phyloP scores from a whole-genome alignment of 2,888 invertebrate species.

The Dicranocentrus wangi region DNA sequence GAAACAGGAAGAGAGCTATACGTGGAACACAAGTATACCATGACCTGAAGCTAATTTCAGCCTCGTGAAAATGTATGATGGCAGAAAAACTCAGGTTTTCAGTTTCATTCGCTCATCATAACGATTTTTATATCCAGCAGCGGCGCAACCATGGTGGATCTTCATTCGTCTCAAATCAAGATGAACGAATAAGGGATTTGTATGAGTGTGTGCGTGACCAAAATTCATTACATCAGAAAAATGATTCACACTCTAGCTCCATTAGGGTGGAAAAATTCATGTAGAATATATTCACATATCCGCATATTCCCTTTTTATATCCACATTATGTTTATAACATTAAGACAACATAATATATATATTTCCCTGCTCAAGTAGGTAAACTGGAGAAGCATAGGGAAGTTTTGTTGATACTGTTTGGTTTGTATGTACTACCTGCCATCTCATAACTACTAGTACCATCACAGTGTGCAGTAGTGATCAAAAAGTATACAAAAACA shows the following conservation, averaged over 20 bases:
- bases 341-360: slow-evolving; percentile 11
- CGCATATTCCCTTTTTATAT: slow-evolving; percentile 2
- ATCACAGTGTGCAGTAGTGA: slow-evolving; percentile 5
- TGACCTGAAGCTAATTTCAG: slow-evolving; percentile 51
- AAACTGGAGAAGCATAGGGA: slow-evolving; percentile 34
- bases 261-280: slow-evolving; percentile 67
- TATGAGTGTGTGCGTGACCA: slow-evolving; percentile 70
- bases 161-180: slow-evolving; percentile 70
- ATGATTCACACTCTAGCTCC: slow-evolving; percentile 70
- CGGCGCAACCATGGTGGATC: slow-evolving; percentile 64
- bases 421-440: slow-evolving; percentile 8
- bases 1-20: slow-evolving; percentile 23
- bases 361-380: slow-evolving; percentile 39
- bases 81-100: slow-evolving; percentile 54
- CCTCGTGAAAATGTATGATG: slow-evolving; percentile 14
- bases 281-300: slow-evolving; percentile 40
- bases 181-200: slow-evolving; percentile 67
- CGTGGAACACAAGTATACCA: slow-evolving; percentile 7
- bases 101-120: slow-evolving; percentile 61
- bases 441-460: slow-evolving; percentile 15
- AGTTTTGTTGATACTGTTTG: slow-evolving; percentile 18
- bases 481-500: neutral
- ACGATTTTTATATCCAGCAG: slow-evolving; percentile 57
- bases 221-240: slow-evolving; percentile 72
- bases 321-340: slow-evolving; percentile 17